Percentiles rank a stretch among this genome's conserved stretches.
Evolutionary conservation across 37 sponge, comb jelly and placozoan species (phyloP).

Genomic region (Petrosia ficiformis): DNA sequence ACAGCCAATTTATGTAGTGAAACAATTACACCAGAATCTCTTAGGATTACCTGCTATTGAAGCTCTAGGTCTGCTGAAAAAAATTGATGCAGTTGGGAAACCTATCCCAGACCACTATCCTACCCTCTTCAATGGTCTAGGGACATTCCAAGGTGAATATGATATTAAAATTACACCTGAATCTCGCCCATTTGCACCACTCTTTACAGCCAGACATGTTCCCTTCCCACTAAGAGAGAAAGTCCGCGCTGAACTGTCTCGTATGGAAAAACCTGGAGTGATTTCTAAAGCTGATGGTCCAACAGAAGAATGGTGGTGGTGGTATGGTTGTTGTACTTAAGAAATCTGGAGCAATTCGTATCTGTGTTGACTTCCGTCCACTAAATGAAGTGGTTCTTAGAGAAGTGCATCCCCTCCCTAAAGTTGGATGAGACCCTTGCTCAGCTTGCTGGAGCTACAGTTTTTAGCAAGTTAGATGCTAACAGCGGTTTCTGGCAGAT

Average conservation of each 20-base stretch:
- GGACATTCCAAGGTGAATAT: slow-evolving; percentile 30
- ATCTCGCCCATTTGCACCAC: slow-evolving; percentile 11
- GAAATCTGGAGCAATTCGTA: slow-evolving; percentile 12
- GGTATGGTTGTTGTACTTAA: slow-evolving; percentile 47
- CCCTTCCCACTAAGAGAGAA: slow-evolving; percentile 26
- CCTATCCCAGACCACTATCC: slow-evolving; percentile 7
- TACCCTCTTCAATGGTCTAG: slow-evolving; percentile 22
- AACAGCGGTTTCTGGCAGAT: slow-evolving; percentile 52
- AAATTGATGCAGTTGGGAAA: not conserved
- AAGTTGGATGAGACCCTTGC: slow-evolving; percentile 43
- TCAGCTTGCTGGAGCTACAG: slow-evolving; percentile 17
- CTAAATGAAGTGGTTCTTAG: slow-evolving; percentile 42
- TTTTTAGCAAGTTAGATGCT: slow-evolving; percentile 22
- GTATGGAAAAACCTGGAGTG: slow-evolving; percentile 32
- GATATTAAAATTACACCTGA: not conserved
- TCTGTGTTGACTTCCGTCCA: slow-evolving; percentile 41
- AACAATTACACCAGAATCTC: not conserved
- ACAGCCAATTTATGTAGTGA: not conserved
- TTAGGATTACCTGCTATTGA: not conserved
- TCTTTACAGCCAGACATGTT: slow-evolving; percentile 34
- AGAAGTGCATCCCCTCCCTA: slow-evolving; percentile 24
- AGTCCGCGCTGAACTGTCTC: slow-evolving; percentile 27
- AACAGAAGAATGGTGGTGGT: not conserved
- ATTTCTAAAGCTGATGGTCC: slow-evolving; percentile 3
- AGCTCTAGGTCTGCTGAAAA: not conserved